Evolutionary conservation across 2,113 vertebrate species (phyloP).

Genomic region (Pluvianellus socialis): DNA sequence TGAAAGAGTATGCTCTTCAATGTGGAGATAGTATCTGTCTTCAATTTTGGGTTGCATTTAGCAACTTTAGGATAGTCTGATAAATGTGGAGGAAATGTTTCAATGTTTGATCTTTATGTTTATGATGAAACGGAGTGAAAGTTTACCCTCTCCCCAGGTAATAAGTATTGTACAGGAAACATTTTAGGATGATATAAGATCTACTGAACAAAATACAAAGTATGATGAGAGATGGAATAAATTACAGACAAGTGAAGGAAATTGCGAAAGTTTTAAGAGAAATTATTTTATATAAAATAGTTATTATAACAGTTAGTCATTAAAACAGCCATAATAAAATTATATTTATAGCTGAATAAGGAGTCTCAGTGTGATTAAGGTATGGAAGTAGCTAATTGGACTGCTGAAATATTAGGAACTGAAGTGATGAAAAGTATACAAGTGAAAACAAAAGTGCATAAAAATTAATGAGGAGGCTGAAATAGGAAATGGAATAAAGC

Average conservation of each 20-base stretch:
- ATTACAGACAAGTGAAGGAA: slow-evolving; percentile 23
- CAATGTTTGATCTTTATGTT: background rate
- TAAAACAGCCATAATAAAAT: slow-evolving; percentile 59
- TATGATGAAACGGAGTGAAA: background rate
- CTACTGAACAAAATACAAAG: background rate
- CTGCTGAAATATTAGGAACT: slow-evolving; percentile 60
- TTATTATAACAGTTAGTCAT: slow-evolving; percentile 54
- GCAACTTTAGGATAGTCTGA: background rate
- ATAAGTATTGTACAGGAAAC: background rate
- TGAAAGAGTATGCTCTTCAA: background rate
- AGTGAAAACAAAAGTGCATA: slow-evolving; percentile 58
- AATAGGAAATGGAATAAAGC: slow-evolving; percentile 45
- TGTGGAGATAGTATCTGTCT: background rate
- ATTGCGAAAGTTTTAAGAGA: slow-evolving; percentile 26
- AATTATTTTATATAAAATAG: slow-evolving; percentile 35
- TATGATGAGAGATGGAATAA: background rate
- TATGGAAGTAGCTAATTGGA: slow-evolving; percentile 51
- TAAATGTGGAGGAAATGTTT: background rate
- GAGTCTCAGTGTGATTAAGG: slow-evolving; percentile 58
- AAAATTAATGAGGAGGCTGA: slow-evolving; percentile 47
- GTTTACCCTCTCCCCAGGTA: background rate
- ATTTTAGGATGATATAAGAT: background rate
- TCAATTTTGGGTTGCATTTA: background rate
- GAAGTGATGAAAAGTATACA: slow-evolving; percentile 50
- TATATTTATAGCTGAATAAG: slow-evolving; percentile 56